Percentiles rank a stretch among this genome's conserved stretches.
Conservation (phyloP, 2,113 vertebrate genomes). For the Chaenocephalus aceratus region DNA sequence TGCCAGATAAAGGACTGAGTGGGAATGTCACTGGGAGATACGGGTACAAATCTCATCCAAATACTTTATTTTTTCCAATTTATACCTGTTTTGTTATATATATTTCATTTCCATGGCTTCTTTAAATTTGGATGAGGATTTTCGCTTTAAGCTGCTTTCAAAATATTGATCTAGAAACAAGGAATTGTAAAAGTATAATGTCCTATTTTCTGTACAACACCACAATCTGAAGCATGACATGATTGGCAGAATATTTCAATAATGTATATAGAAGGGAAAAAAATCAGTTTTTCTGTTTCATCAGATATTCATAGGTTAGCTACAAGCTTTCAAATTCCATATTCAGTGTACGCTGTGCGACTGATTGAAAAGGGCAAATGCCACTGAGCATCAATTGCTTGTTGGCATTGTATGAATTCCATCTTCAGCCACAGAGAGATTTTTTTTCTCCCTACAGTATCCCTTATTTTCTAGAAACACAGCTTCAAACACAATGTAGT, state of each 20-base stretch:
- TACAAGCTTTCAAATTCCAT: slow-evolving; percentile 22
- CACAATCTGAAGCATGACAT: not conserved
- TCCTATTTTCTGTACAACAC: no score
- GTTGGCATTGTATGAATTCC: slow-evolving; percentile 27
- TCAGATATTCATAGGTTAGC: slow-evolving; percentile 4
- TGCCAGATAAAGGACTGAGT: slow-evolving; percentile 17
- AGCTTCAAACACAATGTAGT: slow-evolving; percentile 34
- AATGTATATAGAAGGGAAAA: not conserved
- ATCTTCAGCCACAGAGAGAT: slow-evolving; percentile 31
- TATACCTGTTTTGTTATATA: not conserved
- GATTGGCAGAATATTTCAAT: slow-evolving; percentile 23
- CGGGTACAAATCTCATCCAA: slow-evolving; percentile 45
- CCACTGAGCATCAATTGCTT: slow-evolving; percentile 31
- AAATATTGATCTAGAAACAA: slow-evolving; percentile 26
- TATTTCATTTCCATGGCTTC: slow-evolving; percentile 38
- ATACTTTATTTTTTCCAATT: slow-evolving; percentile 41
- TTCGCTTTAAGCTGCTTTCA: slow-evolving; percentile 43
- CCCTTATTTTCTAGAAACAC: slow-evolving; percentile 23
- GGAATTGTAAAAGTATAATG: no score
- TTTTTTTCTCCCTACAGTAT: slow-evolving; percentile 14
- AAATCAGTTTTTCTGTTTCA: slow-evolving; percentile 16
- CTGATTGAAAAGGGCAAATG: slow-evolving; percentile 49
- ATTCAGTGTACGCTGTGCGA: slow-evolving; percentile 21
- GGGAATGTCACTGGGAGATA: slow-evolving; percentile 15
- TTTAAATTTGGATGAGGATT: slow-evolving; percentile 59